phyloP scores from a whole-genome alignment of 2,113 vertebrate species.

The Elgaria multicarinata region DNA sequence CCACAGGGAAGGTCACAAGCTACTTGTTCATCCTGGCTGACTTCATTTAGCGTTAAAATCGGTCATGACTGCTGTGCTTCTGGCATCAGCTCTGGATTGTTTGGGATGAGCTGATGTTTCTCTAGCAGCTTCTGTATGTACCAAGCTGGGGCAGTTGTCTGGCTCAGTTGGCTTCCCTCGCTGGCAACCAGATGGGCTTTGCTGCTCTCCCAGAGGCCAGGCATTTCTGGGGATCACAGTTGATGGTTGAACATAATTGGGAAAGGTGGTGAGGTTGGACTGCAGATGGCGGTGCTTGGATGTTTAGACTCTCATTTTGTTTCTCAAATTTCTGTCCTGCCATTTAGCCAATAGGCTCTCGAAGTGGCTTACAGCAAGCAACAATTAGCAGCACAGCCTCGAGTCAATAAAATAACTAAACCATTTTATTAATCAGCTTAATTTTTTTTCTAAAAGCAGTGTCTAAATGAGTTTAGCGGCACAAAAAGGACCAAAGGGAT shows the following conservation, averaged over 20 bases:
- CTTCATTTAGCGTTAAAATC: neutral
- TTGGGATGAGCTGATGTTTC: neutral
- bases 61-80: neutral
- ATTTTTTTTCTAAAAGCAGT: neutral
- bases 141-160: neutral
- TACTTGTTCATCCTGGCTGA: neutral
- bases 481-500: neutral
- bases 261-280: neutral
- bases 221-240: neutral
- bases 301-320: neutral
- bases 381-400: neutral
- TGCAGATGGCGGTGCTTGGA: neutral
- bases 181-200: neutral
- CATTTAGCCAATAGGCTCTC: neutral
- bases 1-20: neutral
- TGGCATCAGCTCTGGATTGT: neutral
- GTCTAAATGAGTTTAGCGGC: neutral
- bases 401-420: neutral
- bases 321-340: neutral
- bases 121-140: neutral
- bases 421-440: no score
- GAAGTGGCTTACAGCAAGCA: neutral
- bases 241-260: neutral
- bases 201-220: neutral
- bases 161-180: neutral